phyloP scores from a whole-genome alignment of 2,113 vertebrate genomes.

The Gasterosteus nipponicus region DNA sequence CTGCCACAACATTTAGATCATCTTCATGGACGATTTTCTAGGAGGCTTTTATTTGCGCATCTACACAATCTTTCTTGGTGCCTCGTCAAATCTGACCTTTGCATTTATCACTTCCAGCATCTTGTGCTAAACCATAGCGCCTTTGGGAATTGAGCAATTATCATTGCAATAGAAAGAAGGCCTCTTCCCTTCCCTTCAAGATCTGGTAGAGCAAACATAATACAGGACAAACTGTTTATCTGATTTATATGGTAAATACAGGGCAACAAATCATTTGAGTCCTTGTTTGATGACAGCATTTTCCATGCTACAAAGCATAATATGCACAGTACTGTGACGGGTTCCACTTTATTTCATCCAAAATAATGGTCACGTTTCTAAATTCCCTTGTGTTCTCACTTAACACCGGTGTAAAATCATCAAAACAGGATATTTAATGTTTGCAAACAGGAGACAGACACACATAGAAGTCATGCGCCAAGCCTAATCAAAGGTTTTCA shows the following conservation, averaged over 20 bases:
- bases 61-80: conserved; percentile 6
- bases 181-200: background rate
- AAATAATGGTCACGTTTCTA: background rate
- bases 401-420: too few species aligned
- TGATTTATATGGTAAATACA: background rate
- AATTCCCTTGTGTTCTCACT: background rate
- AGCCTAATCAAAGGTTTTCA: too few species aligned
- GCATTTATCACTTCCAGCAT: conserved; percentile 21
- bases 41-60: conserved; percentile 4
- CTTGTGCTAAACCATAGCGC: conserved; percentile 6
- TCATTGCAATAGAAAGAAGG: background rate
- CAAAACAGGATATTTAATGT: too few species aligned
- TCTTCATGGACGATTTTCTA: background rate
- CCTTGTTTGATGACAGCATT: background rate
- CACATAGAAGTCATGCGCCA: too few species aligned
- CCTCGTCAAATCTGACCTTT: conserved; percentile 53
- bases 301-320: background rate
- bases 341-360: background rate
- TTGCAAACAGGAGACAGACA: too few species aligned
- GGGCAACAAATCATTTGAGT: background rate
- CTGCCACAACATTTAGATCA: background rate
- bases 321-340: background rate
- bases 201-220: background rate
- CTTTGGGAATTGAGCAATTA: conserved; percentile 43
- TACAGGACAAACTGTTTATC: background rate